Percentiles rank a stretch among this genome's conserved stretches.
Evolutionary conservation across 1,140 invertebrate species (phyloP).

Genomic region (Thaumatotibia leucotreta): DNA sequence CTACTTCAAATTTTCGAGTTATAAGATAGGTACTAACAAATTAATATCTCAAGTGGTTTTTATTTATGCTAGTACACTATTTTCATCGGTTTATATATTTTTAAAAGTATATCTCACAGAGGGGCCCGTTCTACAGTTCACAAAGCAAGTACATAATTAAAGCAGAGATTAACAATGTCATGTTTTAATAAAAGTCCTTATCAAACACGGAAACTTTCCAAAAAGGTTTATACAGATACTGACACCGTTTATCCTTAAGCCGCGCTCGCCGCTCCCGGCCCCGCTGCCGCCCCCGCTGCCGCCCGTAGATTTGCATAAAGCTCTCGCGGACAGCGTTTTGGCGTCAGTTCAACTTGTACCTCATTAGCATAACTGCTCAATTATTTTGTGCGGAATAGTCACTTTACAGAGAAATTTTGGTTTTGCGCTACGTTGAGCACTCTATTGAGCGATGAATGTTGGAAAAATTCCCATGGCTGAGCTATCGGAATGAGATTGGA

Average conservation of each 20-base stretch:
- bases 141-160: no score
- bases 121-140: no score
- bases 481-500: not conserved
- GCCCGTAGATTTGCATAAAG: constrained; percentile 53
- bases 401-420: constrained; percentile 64
- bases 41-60: no score
- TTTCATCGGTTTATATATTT: no score
- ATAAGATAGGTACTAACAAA: no score
- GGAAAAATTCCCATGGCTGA: constrained; percentile 10
- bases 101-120: no score
- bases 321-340: constrained; percentile 51
- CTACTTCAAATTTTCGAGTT: no score
- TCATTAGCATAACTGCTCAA: constrained; percentile 70
- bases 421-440: constrained; percentile 38
- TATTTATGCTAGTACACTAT: no score
- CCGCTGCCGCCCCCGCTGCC: not conserved
- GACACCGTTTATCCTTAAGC: not conserved
- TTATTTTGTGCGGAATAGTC: constrained; percentile 64
- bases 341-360: constrained; percentile 59
- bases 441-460: constrained; percentile 26
- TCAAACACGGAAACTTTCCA: not conserved
- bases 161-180: not conserved
- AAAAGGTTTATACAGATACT: not conserved
- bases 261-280: not conserved
- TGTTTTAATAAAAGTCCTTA: not conserved